Base-by-base conservation (phyloP, 35 echinoderm and acorn worm species). In the Patiria miniata region DNA sequence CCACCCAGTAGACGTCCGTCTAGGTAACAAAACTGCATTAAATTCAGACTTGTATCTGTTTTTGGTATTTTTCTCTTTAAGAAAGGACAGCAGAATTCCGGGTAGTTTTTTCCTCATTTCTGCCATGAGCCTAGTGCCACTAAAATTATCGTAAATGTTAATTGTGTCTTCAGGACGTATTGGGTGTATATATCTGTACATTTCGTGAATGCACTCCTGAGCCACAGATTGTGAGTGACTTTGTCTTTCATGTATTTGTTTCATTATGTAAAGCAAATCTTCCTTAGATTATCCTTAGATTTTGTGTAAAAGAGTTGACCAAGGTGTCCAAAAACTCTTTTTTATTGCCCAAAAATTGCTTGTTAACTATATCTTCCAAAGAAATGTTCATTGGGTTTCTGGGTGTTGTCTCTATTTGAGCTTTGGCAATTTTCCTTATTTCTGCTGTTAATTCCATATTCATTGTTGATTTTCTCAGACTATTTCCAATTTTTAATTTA, bases 71-170 rank as follows among this genome's bases (percentile, higher is more conserved):
- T 21, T 1, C 9, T 81, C 77, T 61, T 14, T 14, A 19, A 15
- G 1, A 40, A 28, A 4, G n/a, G 37, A 59, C 0, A 83, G 90
- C 19, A 91, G n/a, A 40, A 81, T 17, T 34, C 77, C 83, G 6
- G 90, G 90, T 1, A 86, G 2, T 40, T 21, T 79, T 37, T 81
- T 91, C 2, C 83, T 30, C 17, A 91, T 10, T 42, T 86, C 19
- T 44, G 78, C 83, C 9, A 58, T 22, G 0, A 86, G 39, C 29
- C 83, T 86, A 19, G 17, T 65, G 23, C 90, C 90, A 91, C 73
- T 91, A 36, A 58, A 91, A 51, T 91, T 91, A 55, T 91, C 82
- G 21, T 21, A 39, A 7, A 91, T 14, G 37, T 91, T 28, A 18
- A 86, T 91, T 23, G 79, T 26, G 26, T 86, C 83, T 22, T 78